Conservation (phyloP, 2,888 invertebrate genomes). For the Drosophila barbarae region DNA sequence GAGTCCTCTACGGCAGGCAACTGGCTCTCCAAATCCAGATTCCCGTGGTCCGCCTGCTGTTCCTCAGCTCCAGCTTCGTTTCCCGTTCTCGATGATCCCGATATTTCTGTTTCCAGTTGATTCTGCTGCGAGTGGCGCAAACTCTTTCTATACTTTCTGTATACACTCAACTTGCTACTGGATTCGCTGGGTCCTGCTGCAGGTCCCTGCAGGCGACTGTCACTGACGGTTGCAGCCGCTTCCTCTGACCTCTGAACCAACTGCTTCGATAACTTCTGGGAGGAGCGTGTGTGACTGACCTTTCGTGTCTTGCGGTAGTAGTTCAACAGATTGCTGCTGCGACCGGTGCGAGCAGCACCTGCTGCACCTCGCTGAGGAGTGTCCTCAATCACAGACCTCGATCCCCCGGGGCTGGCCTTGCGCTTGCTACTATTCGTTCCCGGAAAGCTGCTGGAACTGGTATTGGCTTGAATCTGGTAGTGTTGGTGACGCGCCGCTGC, state of each 20-base stretch:
- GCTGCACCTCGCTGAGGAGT: slow-evolving; percentile 58
- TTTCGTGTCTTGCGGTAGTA: slow-evolving; percentile 79
- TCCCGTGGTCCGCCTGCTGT: slow-evolving; percentile 29
- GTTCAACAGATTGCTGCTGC: slow-evolving; percentile 75
- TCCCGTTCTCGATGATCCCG: slow-evolving; percentile 28
- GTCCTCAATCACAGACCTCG: slow-evolving; percentile 30
- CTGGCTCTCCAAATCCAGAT: slow-evolving; percentile 39
- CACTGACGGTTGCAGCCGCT: slow-evolving; percentile 27
- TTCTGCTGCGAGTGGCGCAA: slow-evolving; percentile 66
- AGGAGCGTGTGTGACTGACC: slow-evolving; percentile 63
- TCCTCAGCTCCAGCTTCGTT: slow-evolving; percentile 28
- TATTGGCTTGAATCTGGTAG: slow-evolving; percentile 21
- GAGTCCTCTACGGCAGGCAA: slow-evolving; percentile 16
- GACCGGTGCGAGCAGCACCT: slow-evolving; percentile 39
- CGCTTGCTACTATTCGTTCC: slow-evolving; percentile 28
- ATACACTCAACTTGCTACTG: slow-evolving; percentile 36
- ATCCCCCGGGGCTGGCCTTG: slow-evolving; percentile 26
- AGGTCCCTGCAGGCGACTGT: slow-evolving; percentile 48
- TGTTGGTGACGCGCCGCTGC: slow-evolving; percentile 36
- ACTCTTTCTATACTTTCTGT: slow-evolving; percentile 35
- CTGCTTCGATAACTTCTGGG: slow-evolving; percentile 44
- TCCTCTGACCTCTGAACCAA: slow-evolving; percentile 33
- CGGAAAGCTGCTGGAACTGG: slow-evolving; percentile 16
- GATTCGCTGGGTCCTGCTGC: slow-evolving; percentile 33
- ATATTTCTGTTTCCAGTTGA: slow-evolving; percentile 40